A percentile compares a stretch with the other conserved stretches of the same genome.
phyloP scores from a whole-genome alignment of 2,797 vertebrate species.

The Decapterus maruadsi region DNA sequence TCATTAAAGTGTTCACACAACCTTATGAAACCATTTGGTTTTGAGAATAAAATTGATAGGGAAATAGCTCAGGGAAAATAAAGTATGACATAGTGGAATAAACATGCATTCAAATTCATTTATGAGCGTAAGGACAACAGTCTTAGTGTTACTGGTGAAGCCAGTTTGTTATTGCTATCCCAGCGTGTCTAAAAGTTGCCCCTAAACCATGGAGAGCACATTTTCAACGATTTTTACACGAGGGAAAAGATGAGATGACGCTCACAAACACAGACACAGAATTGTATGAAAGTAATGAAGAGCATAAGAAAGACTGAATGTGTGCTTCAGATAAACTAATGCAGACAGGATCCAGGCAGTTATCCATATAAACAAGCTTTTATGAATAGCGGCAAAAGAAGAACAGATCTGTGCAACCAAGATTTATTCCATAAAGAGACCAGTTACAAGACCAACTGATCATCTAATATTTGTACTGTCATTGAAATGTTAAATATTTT shows the following conservation, averaged over 20 bases:
- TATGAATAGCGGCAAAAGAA: background rate
- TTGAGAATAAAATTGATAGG: too few species aligned
- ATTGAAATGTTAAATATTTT: background rate
- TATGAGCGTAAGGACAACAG: background rate
- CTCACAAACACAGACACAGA: background rate
- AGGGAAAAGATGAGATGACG: background rate
- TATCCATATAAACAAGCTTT: background rate
- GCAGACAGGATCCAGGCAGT: background rate
- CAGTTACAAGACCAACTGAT: background rate
- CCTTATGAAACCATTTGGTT: too few species aligned
- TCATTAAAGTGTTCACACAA: background rate
- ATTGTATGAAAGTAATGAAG: background rate
- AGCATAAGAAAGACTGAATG: background rate
- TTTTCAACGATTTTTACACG: slow-evolving; percentile 14
- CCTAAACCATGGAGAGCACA: background rate
- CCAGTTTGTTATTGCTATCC: background rate
- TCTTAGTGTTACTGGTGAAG: slow-evolving; percentile 1
- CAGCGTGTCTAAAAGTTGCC: slow-evolving; percentile 9
- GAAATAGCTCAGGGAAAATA: too few species aligned
- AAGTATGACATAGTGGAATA: background rate
- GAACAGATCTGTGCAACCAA: background rate
- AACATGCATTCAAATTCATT: background rate
- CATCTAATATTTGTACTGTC: background rate
- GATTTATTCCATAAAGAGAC: background rate
- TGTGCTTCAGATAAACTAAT: slow-evolving; percentile 3